Conservation (phyloP, 2,888 invertebrate species). For the Eulithis prunata region DNA sequence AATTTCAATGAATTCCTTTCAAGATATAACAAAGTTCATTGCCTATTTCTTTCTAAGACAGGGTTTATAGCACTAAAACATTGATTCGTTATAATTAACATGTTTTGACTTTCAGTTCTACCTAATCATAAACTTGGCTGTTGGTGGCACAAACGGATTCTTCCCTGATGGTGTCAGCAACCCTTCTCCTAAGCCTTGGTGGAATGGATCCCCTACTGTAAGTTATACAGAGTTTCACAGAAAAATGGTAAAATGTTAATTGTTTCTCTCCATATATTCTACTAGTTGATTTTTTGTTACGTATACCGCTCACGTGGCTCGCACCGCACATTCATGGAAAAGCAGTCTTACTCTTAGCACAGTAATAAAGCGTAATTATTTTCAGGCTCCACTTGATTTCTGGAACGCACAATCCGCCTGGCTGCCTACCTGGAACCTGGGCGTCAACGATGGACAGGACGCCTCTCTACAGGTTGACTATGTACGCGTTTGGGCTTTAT, state of each 20-base stretch:
- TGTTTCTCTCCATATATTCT: background rate
- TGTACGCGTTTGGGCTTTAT: constrained; percentile 86
- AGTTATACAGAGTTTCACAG: constrained; percentile 35
- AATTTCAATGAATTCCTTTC: too few relatives aligned
- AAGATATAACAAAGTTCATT: too few relatives aligned
- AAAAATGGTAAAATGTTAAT: background rate
- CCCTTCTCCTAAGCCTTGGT: constrained; percentile 85
- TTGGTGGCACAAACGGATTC: constrained; percentile 87
- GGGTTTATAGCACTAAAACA: too few relatives aligned
- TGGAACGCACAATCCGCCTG: constrained; percentile 83
- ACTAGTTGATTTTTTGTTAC: too few relatives aligned
- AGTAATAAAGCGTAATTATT: background rate
- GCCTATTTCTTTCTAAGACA: too few relatives aligned
- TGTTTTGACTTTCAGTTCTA: constrained; percentile 74
- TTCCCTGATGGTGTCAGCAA: constrained; percentile 86
- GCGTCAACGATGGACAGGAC: constrained; percentile 78
- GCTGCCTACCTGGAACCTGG: constrained; percentile 85
- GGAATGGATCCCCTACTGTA: constrained; percentile 81
- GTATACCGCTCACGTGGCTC: too few relatives aligned
- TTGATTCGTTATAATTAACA: too few relatives aligned
- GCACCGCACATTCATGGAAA: too few relatives aligned
- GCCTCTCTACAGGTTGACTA: constrained; percentile 88
- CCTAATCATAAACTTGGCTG: constrained; percentile 87
- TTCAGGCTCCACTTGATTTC: constrained; percentile 84
- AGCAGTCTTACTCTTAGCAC: too few relatives aligned